These are phyloP conservation scores for Agrilus biguttatus DNA, from an alignment of 2,888 invertebrate genomes.

Conservation along the genomic window DNA sequence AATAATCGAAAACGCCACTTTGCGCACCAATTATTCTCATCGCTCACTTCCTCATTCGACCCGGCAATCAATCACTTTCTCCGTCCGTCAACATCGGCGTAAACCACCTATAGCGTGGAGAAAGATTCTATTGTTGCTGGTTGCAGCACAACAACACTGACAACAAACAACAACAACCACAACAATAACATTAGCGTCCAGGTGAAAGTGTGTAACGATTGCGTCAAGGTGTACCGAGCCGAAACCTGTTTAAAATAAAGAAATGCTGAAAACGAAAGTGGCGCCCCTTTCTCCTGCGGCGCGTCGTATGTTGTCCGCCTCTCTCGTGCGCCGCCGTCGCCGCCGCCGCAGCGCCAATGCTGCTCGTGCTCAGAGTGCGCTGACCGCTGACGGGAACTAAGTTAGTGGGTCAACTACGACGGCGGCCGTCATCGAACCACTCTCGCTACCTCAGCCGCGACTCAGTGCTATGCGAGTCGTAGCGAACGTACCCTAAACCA, in stretches of 20 bases:
- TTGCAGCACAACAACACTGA: no score
- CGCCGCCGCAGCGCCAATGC: conserved; percentile 3
- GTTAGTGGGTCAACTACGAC: conserved; percentile 31
- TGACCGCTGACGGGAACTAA: conserved; percentile 31
- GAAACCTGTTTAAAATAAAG: not conserved
- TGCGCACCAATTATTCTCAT: no score
- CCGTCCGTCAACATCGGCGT: no score
- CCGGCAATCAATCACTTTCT: no score
- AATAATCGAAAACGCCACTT: no score
- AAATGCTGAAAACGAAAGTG: conserved; percentile 15
- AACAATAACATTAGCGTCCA: no score
- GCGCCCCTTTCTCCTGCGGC: conserved; percentile 15
- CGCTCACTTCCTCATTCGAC: no score
- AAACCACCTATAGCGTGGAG: no score
- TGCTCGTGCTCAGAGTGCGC: conserved; percentile 21
- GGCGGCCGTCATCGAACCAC: conserved; percentile 16
- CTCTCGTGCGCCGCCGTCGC: conserved; percentile 3
- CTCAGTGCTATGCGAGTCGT: conserved; percentile 15
- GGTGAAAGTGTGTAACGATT: no score
- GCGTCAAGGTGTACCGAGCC: no score
- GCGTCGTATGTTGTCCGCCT: conserved; percentile 1
- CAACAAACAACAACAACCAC: no score
- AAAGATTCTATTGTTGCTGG: no score
- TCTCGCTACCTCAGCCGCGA: conserved; percentile 15
- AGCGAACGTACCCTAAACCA: conserved; percentile 6